Base-by-base conservation (phyloP, 2,113 vertebrate species). In the Rhipidura dahli region DNA sequence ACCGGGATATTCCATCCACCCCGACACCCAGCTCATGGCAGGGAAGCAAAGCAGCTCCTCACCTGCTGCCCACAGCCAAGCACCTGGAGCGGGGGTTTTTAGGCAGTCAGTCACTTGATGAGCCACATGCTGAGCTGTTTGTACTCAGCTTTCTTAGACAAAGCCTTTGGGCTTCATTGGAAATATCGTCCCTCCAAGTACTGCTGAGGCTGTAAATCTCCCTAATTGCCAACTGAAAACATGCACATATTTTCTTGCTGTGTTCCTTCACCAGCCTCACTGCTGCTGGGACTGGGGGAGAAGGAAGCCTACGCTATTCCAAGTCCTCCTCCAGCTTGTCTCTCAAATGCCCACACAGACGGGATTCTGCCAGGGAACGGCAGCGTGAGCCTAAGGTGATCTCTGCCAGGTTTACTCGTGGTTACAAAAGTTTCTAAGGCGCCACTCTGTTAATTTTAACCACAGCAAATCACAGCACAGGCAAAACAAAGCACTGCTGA, bases 401-500 rank as follows among this genome's bases (percentile, higher is more conserved):
- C 45, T 49, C 50, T 77, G 45, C 19, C 68, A 72, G 30, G 28
- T 77, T 83, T 33, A 20, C 35, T 60, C 22, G 15, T 0, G 3
- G 49, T 47, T 13, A 44, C 17, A 44, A 2, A 66, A 47, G 30
- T 60, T 87, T 17, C 39, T 66, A 33, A 57, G 35, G 20, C 6
- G 6, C 4, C 4, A 6, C 8, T 3, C n/a, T 3, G 7, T 18
- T 37, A 5, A 51, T 47, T 85, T 68, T 68, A 57, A 65, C 7
- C 13, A 35, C 10, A 79, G 15, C 26, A 75, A 66, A 66, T 35
- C 8, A 49, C 0, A 4, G 19, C 6, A 1, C 4, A 18, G 10
- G 76, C 30, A 83, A 80, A 82, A 3, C 4, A 8, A 60, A 79
- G 26, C 26, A 19, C n/a, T 31, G 30, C 24, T 59, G 42, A 42